Conservation (phyloP, 2,797 vertebrate genomes). For the Danio tinwini region DNA sequence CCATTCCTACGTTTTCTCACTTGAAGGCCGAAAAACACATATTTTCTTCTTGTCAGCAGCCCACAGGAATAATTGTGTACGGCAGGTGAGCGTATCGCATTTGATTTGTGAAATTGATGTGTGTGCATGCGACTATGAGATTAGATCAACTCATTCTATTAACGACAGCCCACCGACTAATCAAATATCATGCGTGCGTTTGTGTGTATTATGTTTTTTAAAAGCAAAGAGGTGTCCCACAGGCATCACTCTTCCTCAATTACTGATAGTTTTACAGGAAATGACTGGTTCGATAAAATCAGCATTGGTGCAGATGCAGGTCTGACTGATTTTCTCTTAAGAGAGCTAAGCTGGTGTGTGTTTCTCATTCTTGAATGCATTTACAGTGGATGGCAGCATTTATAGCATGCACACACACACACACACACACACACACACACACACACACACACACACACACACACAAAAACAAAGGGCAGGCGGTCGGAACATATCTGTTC, state of each 20-base stretch:
- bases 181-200: conserved; percentile 39
- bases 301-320: conserved; percentile 23
- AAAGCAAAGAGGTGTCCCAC: conserved; percentile 40
- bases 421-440: not conserved
- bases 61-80: conserved; percentile 45
- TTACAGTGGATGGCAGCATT: conserved; percentile 18
- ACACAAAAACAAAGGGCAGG: conserved; percentile 35
- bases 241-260: conserved; percentile 47
- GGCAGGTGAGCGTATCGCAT: conserved; percentile 50
- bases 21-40: not conserved
- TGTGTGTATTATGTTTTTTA: conserved; percentile 54
- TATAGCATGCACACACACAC: not conserved
- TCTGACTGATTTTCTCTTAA: conserved; percentile 35
- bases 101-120: conserved; percentile 59
- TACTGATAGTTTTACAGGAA: conserved; percentile 47
- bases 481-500: conserved; percentile 64
- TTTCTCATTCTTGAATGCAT: conserved; percentile 30
- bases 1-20: conserved; percentile 2
- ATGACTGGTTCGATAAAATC: conserved; percentile 57
- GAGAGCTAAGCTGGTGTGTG: conserved; percentile 21
- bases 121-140: conserved; percentile 22
- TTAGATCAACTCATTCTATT: conserved; percentile 46
- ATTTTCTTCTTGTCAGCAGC: conserved; percentile 14
- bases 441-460: not conserved
- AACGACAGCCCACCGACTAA: conserved; percentile 29